phyloP scores from a whole-genome alignment of 1,140 invertebrate genomes.

The Apocrypta bakeri region DNA sequence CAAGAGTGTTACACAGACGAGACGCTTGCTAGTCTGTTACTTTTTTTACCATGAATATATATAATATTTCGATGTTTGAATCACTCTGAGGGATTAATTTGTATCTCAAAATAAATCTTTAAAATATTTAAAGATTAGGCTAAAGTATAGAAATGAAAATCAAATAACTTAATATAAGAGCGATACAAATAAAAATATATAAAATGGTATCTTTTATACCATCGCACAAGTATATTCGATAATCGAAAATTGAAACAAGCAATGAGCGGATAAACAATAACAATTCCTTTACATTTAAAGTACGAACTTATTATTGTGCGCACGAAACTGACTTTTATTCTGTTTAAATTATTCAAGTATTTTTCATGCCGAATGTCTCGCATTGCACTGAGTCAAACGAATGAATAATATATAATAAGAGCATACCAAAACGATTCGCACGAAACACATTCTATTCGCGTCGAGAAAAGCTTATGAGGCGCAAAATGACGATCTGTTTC shows the following conservation, averaged over 20 bases:
- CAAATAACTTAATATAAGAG: too few relatives aligned
- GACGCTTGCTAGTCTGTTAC: neutral
- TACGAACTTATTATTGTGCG: too few relatives aligned
- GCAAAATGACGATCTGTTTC: neutral
- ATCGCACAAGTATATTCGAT: too few relatives aligned
- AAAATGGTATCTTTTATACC: too few relatives aligned
- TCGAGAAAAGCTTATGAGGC: neutral
- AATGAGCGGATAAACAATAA: too few relatives aligned
- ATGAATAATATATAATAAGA: neutral
- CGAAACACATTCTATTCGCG: neutral
- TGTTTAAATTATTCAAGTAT: neutral
- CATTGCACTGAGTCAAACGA: too few relatives aligned
- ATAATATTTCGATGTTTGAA: slow-evolving; percentile 1
- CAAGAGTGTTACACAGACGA: neutral
- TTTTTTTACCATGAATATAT: neutral
- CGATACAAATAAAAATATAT: too few relatives aligned
- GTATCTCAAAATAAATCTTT: too few relatives aligned
- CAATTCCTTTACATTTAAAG: too few relatives aligned
- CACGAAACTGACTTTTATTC: neutral
- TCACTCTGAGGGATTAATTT: neutral
- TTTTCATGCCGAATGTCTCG: neutral
- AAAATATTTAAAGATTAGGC: too few relatives aligned
- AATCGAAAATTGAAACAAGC: too few relatives aligned
- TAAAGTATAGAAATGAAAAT: too few relatives aligned
- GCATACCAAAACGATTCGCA: neutral